These are phyloP conservation scores for Elymnias hypermnestra DNA, from an alignment of 1,140 invertebrate species.

Conservation along the genomic window DNA sequence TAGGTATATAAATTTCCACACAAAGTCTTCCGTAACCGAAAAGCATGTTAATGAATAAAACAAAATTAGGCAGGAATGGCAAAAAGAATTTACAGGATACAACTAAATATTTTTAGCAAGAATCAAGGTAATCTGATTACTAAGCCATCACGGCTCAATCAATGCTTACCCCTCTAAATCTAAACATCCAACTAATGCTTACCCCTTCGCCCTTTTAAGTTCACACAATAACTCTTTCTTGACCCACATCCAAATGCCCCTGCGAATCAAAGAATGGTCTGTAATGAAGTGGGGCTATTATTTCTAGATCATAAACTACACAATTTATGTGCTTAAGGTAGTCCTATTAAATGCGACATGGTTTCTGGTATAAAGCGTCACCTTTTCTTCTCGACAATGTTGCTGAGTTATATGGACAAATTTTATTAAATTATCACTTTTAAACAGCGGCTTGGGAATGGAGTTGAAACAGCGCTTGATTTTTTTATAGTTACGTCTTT, in stretches of 20 bases:
- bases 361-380: constrained; percentile 43
- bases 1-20: no score
- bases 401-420: constrained; percentile 53
- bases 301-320: constrained; percentile 69
- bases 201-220: constrained; percentile 32
- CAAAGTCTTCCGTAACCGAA: no score
- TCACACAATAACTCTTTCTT: constrained; percentile 68
- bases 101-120: no score
- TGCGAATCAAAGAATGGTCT: constrained; percentile 53
- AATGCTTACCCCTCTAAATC: constrained; percentile 25
- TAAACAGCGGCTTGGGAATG: constrained; percentile 8
- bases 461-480: constrained; percentile 21
- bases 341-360: constrained; percentile 69
- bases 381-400: constrained; percentile 48
- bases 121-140: no score
- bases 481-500: constrained; percentile 2
- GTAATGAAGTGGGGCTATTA: constrained; percentile 65
- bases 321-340: constrained; percentile 56
- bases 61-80: no score
- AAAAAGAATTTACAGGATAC: no score
- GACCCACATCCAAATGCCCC: constrained; percentile 64
- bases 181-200: no score
- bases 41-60: no score
- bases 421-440: constrained; percentile 30
- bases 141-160: not conserved